phyloP scores from a whole-genome alignment of 2,888 invertebrate species.

The Apodemia mormo region DNA sequence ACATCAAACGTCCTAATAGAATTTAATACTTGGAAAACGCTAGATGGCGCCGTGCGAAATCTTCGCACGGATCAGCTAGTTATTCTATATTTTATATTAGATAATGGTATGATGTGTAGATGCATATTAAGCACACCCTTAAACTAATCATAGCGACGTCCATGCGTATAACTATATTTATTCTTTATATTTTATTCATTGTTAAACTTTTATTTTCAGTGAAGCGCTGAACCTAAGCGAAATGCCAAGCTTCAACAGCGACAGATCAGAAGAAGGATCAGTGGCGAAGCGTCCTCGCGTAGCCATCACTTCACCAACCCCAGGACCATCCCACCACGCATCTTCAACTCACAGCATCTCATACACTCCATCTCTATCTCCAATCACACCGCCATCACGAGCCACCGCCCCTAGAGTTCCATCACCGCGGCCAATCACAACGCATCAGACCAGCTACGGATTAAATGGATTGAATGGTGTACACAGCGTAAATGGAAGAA shows the following conservation, averaged over 20 bases:
- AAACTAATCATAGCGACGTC: too few species aligned
- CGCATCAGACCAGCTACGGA: conserved; percentile 7
- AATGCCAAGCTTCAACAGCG: conserved; percentile 73
- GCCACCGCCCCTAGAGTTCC: conserved; percentile 39
- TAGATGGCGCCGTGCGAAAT: too few species aligned
- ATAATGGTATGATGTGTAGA: too few species aligned
- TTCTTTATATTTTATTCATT: not conserved
- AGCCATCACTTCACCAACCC: conserved; percentile 82
- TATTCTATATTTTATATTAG: too few species aligned
- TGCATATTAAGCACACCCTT: too few species aligned
- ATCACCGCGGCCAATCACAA: not conserved
- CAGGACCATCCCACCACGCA: conserved; percentile 46
- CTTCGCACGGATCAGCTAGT: too few species aligned
- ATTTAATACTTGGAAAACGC: too few species aligned
- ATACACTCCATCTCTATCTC: conserved; percentile 25
- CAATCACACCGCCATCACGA: conserved; percentile 38
- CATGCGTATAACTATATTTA: too few species aligned
- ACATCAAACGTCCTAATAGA: too few species aligned
- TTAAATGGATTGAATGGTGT: conserved; percentile 5
- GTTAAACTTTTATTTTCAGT: conserved; percentile 56
- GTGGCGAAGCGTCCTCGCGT: conserved; percentile 82
- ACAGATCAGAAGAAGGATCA: conserved; percentile 73
- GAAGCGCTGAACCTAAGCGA: conserved; percentile 93
- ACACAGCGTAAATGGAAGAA: conserved; percentile 12
- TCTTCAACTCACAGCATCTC: not conserved